Base-by-base conservation (phyloP, 2,888 invertebrate species). In the Argyresthia albistria region DNA sequence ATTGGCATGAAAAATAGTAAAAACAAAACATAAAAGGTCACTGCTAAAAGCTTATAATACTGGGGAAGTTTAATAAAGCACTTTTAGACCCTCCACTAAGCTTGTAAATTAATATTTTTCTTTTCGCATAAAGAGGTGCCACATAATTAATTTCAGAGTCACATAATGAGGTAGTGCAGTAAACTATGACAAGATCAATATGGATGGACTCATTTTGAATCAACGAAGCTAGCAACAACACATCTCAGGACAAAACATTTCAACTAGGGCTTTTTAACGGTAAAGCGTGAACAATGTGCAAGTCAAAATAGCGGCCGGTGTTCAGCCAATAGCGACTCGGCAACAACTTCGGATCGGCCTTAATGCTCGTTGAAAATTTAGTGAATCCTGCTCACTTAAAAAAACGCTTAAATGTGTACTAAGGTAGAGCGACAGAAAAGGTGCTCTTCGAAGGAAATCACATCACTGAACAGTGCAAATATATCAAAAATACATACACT, bases 151-250 rank as follows among this genome's bases (percentile, higher is more conserved):
- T 69, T 67, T 78, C 79, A 77, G 60, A 75, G 71, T 73, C 70
- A 78, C 72, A 74, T 70, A 76, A 78, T 86, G 84, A 86, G 86
- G 84, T 86, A 86, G 86, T 78, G 77, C 61, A 76, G 73, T 76
- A 75, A 79, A 74, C 59, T 64, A 76, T 67, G 63, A 73, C 67
- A 74, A 69, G 65, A 64, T 66, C 53, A 58, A 61, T 59, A 55
- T 59, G 74, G 73, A 76, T 72, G 73, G 73, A 75, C 66, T 70
- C 54, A 54, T 59, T 65, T 61, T 1, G 36, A 35, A 45, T 11
- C 14, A 12, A 43, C 43, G 15, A 37, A 11, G 37, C 15, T 6
- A 46, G 46, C 14, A 10, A 43, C 14, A 43, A 45, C 2, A 45
- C 45, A 14, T 45, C 14, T 43, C 14, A 12, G n/a, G 8, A 43